These are phyloP conservation scores for Tinamus guttatus DNA, from an alignment of 2,113 vertebrate genomes.

Conservation along the genomic window DNA sequence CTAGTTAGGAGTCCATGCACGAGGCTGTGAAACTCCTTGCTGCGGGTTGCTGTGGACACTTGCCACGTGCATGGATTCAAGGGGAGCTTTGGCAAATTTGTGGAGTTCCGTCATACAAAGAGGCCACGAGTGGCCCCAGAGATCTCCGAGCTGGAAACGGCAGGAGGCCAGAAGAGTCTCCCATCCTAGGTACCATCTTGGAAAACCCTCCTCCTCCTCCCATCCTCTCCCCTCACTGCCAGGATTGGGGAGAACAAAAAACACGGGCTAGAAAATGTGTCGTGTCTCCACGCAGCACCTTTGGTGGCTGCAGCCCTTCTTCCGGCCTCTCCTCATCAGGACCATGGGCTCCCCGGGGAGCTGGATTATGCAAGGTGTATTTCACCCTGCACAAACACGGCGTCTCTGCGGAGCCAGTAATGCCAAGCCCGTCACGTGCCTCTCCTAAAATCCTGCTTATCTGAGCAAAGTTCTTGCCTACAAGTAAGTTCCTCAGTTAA, in stretches of 20 bases:
- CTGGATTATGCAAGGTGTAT: rapidly evolving
- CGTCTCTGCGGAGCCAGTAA: rapidly evolving
- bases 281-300: background rate
- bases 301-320: background rate
- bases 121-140: background rate
- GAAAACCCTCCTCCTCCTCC: too few relatives aligned
- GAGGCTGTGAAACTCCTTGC: background rate
- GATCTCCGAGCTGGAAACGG: background rate
- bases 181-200: background rate
- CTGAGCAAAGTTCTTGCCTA: background rate
- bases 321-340: background rate
- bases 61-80: rapidly evolving
- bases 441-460: background rate
- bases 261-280: rapidly evolving
- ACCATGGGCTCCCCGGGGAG: background rate
- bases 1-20: background rate
- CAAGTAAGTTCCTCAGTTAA: background rate
- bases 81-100: background rate
- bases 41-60: background rate
- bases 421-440: background rate
- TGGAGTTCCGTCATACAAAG: background rate
- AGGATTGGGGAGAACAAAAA: too few relatives aligned
- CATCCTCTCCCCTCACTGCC: too few relatives aligned
- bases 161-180: background rate
- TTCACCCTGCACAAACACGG: background rate